phyloP scores from a whole-genome alignment of 2,113 vertebrate genomes.

The Phoenicopterus ruber region DNA sequence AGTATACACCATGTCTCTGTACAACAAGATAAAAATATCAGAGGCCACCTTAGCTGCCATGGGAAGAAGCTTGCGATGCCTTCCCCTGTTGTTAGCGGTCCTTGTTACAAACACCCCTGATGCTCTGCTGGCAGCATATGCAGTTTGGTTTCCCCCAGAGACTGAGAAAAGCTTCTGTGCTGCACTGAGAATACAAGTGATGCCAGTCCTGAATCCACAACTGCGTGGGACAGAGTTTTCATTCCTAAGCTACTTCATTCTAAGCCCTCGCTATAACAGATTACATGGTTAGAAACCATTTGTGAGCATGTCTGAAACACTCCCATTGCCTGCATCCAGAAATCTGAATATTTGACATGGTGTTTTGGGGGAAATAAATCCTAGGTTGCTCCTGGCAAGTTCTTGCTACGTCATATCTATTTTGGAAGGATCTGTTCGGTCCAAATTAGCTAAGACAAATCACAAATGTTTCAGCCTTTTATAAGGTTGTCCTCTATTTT shows the following conservation, averaged over 20 bases:
- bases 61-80: neutral
- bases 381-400: neutral
- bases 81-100: neutral
- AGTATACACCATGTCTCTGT: neutral
- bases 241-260: neutral
- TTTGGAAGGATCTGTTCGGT: neutral
- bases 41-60: neutral
- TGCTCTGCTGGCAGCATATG: neutral
- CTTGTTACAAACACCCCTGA: neutral
- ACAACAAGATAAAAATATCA: neutral
- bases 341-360: neutral
- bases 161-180: neutral
- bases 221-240: neutral
- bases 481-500: neutral
- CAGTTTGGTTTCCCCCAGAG: neutral
- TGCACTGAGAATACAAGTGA: neutral
- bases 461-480: neutral
- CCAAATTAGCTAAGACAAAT: neutral
- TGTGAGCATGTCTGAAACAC: neutral
- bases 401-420: neutral
- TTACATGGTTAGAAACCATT: neutral
- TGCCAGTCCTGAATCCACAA: neutral
- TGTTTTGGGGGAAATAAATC: neutral
- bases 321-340: neutral
- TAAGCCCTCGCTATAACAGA: neutral